These are phyloP conservation scores for Podargus strigoides DNA, from an alignment of 2,797 vertebrate genomes.

Conservation along the genomic window DNA sequence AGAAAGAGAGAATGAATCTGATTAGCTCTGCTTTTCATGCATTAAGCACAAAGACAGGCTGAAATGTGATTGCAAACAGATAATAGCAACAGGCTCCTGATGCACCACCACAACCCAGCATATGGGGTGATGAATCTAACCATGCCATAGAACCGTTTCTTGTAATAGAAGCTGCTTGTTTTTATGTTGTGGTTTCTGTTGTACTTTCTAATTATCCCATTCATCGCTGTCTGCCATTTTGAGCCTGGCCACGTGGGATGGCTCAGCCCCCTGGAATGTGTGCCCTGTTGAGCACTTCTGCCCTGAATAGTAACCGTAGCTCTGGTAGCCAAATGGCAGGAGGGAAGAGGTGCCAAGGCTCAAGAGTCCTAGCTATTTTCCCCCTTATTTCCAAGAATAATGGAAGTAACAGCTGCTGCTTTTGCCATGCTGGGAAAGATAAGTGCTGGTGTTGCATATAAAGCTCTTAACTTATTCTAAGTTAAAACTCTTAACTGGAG, in stretches of 20 bases:
- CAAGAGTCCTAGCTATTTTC: neutral
- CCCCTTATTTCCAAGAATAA: slow-evolving; percentile 21
- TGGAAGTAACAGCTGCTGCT: neutral
- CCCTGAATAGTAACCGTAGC: neutral
- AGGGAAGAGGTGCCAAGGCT: slow-evolving; percentile 15
- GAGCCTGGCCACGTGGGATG: neutral
- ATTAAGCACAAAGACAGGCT: slow-evolving; percentile 43
- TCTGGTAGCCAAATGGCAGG: neutral
- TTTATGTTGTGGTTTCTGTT: slow-evolving; percentile 27
- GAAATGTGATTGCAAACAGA: slow-evolving; percentile 58
- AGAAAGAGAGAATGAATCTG: slow-evolving; percentile 43
- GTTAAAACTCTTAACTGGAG: neutral
- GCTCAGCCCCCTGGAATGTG: slow-evolving; percentile 32
- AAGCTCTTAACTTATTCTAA: neutral
- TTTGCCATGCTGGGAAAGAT: neutral
- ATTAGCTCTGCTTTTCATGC: slow-evolving; percentile 60
- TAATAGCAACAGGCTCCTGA: slow-evolving; percentile 44
- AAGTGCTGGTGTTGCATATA: neutral
- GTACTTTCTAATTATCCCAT: slow-evolving; percentile 40
- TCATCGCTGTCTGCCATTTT: slow-evolving; percentile 57
- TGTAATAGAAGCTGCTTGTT: slow-evolving; percentile 38
- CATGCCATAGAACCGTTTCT: slow-evolving; percentile 15
- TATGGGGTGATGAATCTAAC: slow-evolving; percentile 41
- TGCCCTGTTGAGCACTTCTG: neutral
- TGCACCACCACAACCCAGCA: neutral